Evolutionary conservation across 2,113 vertebrate genomes (phyloP).

Genomic region (Dromiciops gliroides): DNA sequence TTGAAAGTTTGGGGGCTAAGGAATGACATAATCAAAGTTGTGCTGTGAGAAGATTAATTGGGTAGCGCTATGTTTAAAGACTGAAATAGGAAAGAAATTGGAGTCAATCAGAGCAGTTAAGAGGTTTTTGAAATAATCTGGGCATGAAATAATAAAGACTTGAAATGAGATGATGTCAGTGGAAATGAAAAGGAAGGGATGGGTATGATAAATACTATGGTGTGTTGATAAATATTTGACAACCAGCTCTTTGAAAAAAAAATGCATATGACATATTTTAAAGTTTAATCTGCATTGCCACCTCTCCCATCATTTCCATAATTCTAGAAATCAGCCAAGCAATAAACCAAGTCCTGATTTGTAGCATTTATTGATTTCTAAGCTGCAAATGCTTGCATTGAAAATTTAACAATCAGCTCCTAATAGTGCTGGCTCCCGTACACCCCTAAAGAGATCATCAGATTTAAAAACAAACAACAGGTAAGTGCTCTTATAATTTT

Average conservation of each 20-base stretch:
- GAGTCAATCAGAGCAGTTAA: background rate
- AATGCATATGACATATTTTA: no score
- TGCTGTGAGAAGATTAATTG: background rate
- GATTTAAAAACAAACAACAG: background rate
- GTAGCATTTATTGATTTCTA: no score
- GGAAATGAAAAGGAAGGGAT: background rate
- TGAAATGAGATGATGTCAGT: background rate
- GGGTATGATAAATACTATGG: background rate
- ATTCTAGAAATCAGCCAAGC: no score
- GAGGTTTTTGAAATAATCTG: background rate
- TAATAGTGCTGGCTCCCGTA: no score
- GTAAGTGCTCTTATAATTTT: background rate
- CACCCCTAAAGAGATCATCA: no score
- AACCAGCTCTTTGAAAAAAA: no score
- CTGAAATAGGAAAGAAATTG: background rate
- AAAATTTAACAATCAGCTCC: no score
- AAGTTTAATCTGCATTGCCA: no score
- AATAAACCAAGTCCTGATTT: no score
- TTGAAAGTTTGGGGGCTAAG: background rate
- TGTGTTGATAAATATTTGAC: no score
- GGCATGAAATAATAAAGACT: background rate
- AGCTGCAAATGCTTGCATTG: no score
- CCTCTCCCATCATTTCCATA: no score
- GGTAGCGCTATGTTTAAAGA: background rate
- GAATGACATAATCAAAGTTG: background rate